Evolutionary conservation across 2,113 vertebrate species (phyloP), one percentile per base, ranked within the genome.

Genomic region (Abramis brama): DNA sequence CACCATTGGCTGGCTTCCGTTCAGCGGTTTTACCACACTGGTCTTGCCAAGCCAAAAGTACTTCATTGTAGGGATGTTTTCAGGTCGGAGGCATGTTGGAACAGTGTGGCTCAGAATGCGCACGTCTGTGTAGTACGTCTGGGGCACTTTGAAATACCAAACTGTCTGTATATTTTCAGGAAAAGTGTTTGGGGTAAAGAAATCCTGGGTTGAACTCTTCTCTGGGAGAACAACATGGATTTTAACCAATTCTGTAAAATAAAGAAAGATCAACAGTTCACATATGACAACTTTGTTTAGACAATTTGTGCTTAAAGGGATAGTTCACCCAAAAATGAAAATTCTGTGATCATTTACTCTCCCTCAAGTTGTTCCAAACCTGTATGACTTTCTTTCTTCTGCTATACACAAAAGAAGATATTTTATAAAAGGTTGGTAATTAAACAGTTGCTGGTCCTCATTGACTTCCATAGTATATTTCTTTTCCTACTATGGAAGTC

Each of bases 121-220:
- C 33, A 99, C 88, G 0, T 89, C 90, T 1, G 94, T 88, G 79
- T 93, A 88, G 90, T 97, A 92, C 62, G 86, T 92, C 0, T 86
- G n/a, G 0, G 97, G 96, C 2, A 97, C 15, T 1, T 91, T 45
- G 19, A 99, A 97, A 85, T 94, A 89, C 97, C 97, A 99, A 0
- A 95, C 95, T 95, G 97, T 96, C 50, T 86, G 91, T 30, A 96
- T 96, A 0, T 97, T 95, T 70, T 97, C 94, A 0, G 97, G 96
- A 71, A 98, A 97, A 74, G 95, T 96, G 0, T 97, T 95, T 12
- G 97, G 95, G 0, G 98, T 97, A 90, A 97, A 93, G 85, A 98
- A 90, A 19, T 93, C 95, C 0, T 93, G 39, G 0, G 92, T 91
- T 13, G 95, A 95, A 4, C 92, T 25, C 64, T 83, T 94, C 0